Evolutionary conservation across 2,113 vertebrate species (phyloP), one percentile per base, ranked within the genome.

Genomic region (Seriola quinqueradiata): DNA sequence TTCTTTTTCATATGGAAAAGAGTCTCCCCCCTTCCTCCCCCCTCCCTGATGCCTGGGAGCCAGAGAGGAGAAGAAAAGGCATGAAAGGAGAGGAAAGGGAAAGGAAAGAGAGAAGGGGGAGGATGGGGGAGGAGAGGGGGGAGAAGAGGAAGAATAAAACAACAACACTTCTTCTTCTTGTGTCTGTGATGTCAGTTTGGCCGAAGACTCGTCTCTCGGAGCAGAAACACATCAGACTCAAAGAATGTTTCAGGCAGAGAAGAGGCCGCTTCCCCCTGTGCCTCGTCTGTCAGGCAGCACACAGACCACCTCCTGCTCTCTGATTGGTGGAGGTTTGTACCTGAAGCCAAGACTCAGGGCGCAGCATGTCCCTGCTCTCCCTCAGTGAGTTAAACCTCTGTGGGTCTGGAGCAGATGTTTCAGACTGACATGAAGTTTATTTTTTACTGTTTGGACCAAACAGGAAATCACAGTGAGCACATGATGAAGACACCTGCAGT

Each of bases 1-100:
- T 79, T 55, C 48, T 75, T 75, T 88, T 90, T 92, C 75, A 88
- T 57, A 88, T 88, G 81, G 70, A 85, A 88, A 90, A n/a, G 9
- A 60, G 19, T 21, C 16, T 1, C 2, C 65, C 42, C 60, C 46
- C 28, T 28, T 8, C 16, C 36, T 50, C 60, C 63, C 17, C 54
- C 55, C 4, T 25, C 65, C 48, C 64, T 55, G 4, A 0, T 0
- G 42, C 42, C 66, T 42, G 71, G 38, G 54, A 82, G 55, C 78
- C 52, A 36, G 12, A 34, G 9, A 40, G 32, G 25, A 59, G 54
- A 70, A 75, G 54, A 81, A 66, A 77, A 46, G 60, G 38, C 25
- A 6, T 46, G 55, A 61, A 82, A 59, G 19, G 46, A 68, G 36
- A 75, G 44, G 57, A 63, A 67, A 42, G 23, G 34, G 64, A 46